Percentiles rank a stretch among this genome's conserved stretches.
Evolutionary conservation across 2,888 invertebrate genomes (phyloP).

Genomic region (Tenthredo distinguenda): DNA sequence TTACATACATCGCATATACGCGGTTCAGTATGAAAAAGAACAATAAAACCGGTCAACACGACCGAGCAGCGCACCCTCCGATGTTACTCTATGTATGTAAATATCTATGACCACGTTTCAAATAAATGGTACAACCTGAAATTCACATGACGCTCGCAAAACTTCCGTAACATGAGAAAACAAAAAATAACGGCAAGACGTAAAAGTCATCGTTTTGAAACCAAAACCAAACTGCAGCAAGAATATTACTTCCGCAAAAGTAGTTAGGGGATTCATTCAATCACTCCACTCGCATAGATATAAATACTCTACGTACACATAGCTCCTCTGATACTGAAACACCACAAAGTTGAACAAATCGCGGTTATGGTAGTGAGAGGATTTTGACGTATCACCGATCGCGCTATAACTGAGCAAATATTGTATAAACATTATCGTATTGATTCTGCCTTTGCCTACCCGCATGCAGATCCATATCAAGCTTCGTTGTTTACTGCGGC

Average conservation of each 20-base stretch:
- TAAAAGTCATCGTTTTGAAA: neutral
- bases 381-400: neutral
- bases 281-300: neutral
- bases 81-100: slow-evolving; percentile 24
- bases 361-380: neutral
- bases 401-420: slow-evolving; percentile 36
- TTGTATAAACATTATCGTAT: slow-evolving; percentile 39
- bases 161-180: neutral
- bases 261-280: neutral
- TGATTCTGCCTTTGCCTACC: slow-evolving; percentile 44
- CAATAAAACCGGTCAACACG: slow-evolving; percentile 5
- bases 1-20: neutral
- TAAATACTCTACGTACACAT: neutral
- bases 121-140: neutral
- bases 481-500: neutral
- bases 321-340: neutral
- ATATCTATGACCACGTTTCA: slow-evolving; percentile 9
- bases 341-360: neutral
- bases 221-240: neutral
- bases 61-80: neutral
- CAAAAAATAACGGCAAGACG: neutral
- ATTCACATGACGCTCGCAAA: neutral
- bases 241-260: slow-evolving; percentile 1
- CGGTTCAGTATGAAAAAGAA: neutral
- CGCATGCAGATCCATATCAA: slow-evolving; percentile 25